Percentiles rank a stretch among this genome's conserved stretches.
phyloP scores from a whole-genome alignment of 2,888 invertebrate species.

The Eupithecia abbreviata region DNA sequence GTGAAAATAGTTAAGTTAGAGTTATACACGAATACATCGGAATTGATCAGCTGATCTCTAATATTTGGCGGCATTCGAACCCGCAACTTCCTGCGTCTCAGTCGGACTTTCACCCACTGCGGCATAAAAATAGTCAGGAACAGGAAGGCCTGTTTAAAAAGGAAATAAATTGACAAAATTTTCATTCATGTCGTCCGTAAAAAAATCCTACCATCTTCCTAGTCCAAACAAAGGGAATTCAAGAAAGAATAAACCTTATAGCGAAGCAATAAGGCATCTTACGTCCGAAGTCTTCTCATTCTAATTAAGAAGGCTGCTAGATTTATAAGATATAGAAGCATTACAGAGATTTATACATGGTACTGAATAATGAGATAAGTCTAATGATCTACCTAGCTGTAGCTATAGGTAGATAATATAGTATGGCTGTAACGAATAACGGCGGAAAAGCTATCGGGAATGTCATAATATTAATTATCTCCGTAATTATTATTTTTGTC shows the following conservation, averaged over 20 bases:
- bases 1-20: too few relatives aligned
- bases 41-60: too few relatives aligned
- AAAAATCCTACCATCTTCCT: background rate
- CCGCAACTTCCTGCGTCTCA: background rate
- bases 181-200: background rate
- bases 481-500: background rate
- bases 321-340: constrained; percentile 81
- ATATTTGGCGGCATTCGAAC: background rate
- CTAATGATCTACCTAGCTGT: constrained; percentile 59
- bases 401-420: background rate
- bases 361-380: constrained; percentile 77
- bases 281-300: constrained; percentile 54
- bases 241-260: constrained; percentile 2
- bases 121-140: background rate
- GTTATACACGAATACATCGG: too few relatives aligned
- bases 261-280: constrained; percentile 44
- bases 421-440: constrained; percentile 1
- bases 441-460: background rate
- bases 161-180: background rate
- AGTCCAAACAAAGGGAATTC: background rate
- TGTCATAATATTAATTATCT: constrained; percentile 2
- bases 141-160: background rate
- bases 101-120: background rate
- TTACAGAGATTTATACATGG: constrained; percentile 79
- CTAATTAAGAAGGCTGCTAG: constrained; percentile 77